Conservation (phyloP, 2,113 vertebrate genomes). For the Podarcis raffonei region DNA sequence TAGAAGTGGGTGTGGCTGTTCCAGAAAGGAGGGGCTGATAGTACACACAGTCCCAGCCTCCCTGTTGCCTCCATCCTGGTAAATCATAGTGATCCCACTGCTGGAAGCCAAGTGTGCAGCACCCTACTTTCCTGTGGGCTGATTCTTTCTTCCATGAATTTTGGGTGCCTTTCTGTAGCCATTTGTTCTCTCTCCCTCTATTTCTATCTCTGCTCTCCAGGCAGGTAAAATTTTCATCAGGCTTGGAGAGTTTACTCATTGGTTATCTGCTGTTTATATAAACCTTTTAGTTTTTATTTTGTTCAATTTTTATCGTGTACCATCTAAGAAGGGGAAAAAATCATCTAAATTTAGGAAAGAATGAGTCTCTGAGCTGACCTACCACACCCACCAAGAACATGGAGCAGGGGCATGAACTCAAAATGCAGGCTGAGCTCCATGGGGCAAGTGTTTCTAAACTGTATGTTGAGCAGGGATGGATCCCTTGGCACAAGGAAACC, state of each 20-base stretch:
- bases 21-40: too few relatives aligned
- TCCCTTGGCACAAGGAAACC: not conserved
- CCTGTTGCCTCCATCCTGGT: too few relatives aligned
- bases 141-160: not conserved
- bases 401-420: not conserved
- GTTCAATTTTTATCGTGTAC: not conserved
- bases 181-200: not conserved
- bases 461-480: not conserved
- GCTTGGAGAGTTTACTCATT: not conserved
- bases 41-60: too few relatives aligned
- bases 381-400: not conserved
- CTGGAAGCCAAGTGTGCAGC: too few relatives aligned
- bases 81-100: too few relatives aligned
- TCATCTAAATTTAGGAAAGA: too few relatives aligned
- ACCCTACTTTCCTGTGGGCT: too few relatives aligned
- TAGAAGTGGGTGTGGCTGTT: not conserved
- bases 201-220: not conserved
- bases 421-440: not conserved
- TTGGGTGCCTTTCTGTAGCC: not conserved
- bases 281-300: not conserved
- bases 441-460: not conserved
- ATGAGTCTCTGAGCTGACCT: not conserved
- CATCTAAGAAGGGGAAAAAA: too few relatives aligned
- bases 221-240: not conserved
- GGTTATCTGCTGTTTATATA: not conserved